These are phyloP conservation scores for Leucophenga maculata DNA, from an alignment of 2,888 invertebrate species.

Conservation along the genomic window DNA sequence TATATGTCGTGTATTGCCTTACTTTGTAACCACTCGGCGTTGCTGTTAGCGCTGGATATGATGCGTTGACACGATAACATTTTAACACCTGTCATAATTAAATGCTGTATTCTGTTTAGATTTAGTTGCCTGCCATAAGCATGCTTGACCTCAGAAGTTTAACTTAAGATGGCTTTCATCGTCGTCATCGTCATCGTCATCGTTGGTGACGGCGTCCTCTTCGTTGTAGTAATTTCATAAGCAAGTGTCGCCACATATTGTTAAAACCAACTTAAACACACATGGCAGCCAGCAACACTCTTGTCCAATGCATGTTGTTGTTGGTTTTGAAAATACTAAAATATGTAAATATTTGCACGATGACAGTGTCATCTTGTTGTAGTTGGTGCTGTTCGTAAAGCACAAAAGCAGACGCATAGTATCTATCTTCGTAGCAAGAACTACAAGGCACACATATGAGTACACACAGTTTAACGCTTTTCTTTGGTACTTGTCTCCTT, in stretches of 20 bases:
- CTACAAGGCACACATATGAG: slow-evolving; percentile 25
- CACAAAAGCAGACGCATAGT: background rate
- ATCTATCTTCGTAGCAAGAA: background rate
- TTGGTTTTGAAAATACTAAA: slow-evolving; percentile 51
- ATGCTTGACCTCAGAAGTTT: slow-evolving; percentile 53
- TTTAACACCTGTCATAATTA: slow-evolving; percentile 65
- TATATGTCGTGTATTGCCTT: slow-evolving; percentile 47
- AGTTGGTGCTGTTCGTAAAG: slow-evolving; percentile 4
- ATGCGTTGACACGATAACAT: slow-evolving; percentile 50
- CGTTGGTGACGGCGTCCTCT: too few species aligned
- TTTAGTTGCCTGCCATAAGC: slow-evolving; percentile 42
- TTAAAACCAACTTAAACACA: slow-evolving; percentile 14
- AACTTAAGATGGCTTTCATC: background rate
- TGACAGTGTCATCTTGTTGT: slow-evolving; percentile 36
- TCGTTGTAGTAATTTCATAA: background rate
- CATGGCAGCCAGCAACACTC: slow-evolving; percentile 21
- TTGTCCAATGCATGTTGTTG: slow-evolving; percentile 55
- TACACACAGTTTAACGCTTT: background rate
- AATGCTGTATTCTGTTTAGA: slow-evolving; percentile 42
- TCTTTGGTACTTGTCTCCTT: background rate
- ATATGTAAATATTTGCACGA: slow-evolving; percentile 66
- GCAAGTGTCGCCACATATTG: slow-evolving; percentile 8
- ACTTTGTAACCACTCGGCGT: background rate
- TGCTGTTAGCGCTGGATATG: slow-evolving; percentile 1
- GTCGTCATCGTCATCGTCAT: too few species aligned